A percentile compares a stretch with the other conserved stretches of the same genome.
Evolutionary conservation across 1,140 invertebrate species (phyloP).

Genomic region (Listronotus bonariensis): DNA sequence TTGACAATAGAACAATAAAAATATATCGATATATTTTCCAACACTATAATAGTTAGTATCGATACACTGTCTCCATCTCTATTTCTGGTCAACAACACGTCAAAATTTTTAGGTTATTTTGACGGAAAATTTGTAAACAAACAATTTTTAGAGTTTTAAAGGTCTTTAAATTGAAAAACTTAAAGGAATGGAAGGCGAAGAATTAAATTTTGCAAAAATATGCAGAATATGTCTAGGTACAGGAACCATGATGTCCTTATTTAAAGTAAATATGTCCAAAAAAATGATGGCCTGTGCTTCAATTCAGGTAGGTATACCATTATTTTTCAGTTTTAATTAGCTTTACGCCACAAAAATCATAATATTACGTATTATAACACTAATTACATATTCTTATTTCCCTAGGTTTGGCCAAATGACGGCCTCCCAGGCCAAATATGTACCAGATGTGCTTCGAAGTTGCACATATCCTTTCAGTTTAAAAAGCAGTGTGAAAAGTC

Average conservation of each 20-base stretch:
- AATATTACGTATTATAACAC: not conserved
- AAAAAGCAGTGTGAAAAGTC: conserved; percentile 57
- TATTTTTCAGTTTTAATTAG: too few species aligned
- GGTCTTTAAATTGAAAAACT: too few species aligned
- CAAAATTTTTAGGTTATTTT: too few species aligned
- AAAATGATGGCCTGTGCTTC: conserved; percentile 57
- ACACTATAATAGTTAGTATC: too few species aligned
- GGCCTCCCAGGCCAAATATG: conserved; percentile 56
- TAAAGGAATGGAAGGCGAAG: conserved; percentile 21
- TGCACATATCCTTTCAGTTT: conserved; percentile 57
- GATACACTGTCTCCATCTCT: too few species aligned
- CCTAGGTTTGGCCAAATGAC: conserved; percentile 58
- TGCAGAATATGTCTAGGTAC: conserved; percentile 55
- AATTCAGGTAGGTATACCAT: conserved; percentile 50
- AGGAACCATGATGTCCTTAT: conserved; percentile 55
- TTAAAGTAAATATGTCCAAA: conserved; percentile 56
- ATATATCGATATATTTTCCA: too few species aligned
- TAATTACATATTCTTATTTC: conserved; percentile 11
- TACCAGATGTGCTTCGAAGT: conserved; percentile 56
- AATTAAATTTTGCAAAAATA: conserved; percentile 53
- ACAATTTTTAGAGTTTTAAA: too few species aligned
- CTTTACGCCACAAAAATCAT: too few species aligned
- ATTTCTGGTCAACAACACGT: too few species aligned
- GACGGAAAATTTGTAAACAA: too few species aligned
- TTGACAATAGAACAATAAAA: too few species aligned